A percentile compares a stretch with the other conserved stretches of the same genome.
phyloP scores from a whole-genome alignment of 1,140 invertebrate genomes.

The Epicauta chinensis region DNA sequence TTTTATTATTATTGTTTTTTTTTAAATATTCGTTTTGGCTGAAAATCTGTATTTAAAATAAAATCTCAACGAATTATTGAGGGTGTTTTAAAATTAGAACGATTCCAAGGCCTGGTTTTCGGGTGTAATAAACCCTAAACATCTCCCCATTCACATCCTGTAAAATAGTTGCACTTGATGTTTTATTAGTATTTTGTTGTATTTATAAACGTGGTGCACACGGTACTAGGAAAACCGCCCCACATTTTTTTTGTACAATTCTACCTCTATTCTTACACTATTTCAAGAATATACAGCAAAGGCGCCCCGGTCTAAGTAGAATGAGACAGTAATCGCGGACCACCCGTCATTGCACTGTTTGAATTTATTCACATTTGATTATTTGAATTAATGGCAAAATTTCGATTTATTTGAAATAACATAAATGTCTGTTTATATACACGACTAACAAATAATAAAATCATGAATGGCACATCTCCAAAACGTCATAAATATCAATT shows the following conservation, averaged over 20 bases:
- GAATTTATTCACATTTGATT: no score
- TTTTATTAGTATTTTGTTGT: slow-evolving; percentile 12
- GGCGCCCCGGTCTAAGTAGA: no score
- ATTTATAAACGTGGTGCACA: slow-evolving; percentile 13
- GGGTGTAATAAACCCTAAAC: slow-evolving; percentile 16
- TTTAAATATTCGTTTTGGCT: no score
- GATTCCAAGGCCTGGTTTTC: slow-evolving; percentile 10
- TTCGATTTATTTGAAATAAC: not conserved
- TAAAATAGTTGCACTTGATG: slow-evolving; percentile 12
- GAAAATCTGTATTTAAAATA: no score
- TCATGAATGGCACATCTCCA: slow-evolving; percentile 18
- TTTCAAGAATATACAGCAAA: no score
- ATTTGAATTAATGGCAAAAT: slow-evolving; percentile 1
- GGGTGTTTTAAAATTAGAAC: slow-evolving; percentile 8
- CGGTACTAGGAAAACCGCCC: not conserved
- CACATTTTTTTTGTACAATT: not conserved
- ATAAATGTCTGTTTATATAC: slow-evolving; percentile 10
- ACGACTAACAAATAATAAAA: slow-evolving; percentile 1
- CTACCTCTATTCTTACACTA: slow-evolving; percentile 8
- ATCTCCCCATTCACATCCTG: slow-evolving; percentile 16
- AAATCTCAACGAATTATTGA: no score
- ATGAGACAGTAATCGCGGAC: no score
- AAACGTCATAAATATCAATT: slow-evolving; percentile 17
- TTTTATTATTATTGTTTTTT: no score
- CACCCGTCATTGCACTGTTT: no score